These are phyloP conservation scores for Diglossa cyanea DNA, from an alignment of 2,797 vertebrate genomes.

Conservation along the genomic window DNA sequence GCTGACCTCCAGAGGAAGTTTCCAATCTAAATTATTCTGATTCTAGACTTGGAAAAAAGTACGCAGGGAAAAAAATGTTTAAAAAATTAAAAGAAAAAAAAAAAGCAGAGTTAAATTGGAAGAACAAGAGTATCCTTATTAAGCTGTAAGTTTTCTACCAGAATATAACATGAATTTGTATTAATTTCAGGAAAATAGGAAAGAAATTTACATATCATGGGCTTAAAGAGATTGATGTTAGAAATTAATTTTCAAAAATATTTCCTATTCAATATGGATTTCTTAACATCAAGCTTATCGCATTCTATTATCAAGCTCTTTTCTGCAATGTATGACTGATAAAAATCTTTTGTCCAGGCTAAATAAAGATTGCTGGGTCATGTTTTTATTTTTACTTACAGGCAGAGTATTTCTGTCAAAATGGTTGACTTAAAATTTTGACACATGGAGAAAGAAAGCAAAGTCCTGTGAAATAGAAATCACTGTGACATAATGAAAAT, in stretches of 20 bases:
- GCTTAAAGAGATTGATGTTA: background rate
- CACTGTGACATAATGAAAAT: background rate
- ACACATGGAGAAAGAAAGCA: background rate
- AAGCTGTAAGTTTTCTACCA: background rate
- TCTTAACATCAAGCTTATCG: background rate
- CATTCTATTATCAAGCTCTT: background rate
- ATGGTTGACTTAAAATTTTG: background rate
- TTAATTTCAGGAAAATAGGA: background rate
- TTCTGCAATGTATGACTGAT: background rate
- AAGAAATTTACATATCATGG: background rate
- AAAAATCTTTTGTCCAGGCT: background rate
- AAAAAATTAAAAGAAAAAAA: too few species aligned
- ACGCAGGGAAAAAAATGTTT: background rate
- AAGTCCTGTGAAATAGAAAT: background rate
- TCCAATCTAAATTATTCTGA: background rate
- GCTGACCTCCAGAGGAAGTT: background rate
- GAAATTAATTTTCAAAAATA: background rate
- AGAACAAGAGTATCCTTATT: background rate
- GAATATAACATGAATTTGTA: background rate
- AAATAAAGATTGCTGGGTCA: background rate
- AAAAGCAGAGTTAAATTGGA: background rate
- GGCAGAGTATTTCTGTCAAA: background rate
- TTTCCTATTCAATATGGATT: background rate
- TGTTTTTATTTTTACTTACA: background rate
- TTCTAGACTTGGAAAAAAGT: background rate